phyloP scores from a whole-genome alignment of 2,888 invertebrate genomes.

The Chrysolina americana region DNA sequence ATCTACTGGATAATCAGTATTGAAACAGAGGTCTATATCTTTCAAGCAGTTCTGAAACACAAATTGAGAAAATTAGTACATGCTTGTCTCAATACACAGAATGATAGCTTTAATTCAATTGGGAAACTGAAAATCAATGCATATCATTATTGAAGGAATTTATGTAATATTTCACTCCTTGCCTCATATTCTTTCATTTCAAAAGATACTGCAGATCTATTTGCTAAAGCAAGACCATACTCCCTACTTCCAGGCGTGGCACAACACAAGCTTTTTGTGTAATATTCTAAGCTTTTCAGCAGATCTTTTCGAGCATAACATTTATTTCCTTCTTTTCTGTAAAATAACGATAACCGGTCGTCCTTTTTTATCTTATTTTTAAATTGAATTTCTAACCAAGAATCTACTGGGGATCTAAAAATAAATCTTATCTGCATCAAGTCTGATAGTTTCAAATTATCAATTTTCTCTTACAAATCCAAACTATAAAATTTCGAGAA shows the following conservation, averaged over 20 bases:
- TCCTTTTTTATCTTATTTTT: slow-evolving; percentile 63
- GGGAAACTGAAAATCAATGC: slow-evolving; percentile 4
- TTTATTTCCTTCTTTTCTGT: slow-evolving; percentile 73
- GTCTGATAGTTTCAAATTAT: slow-evolving; percentile 4
- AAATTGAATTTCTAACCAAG: slow-evolving; percentile 65
- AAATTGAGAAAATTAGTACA: neutral
- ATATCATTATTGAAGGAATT: neutral
- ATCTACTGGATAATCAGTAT: slow-evolving; percentile 75
- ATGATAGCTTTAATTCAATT: no score
- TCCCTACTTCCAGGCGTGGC: slow-evolving; percentile 73
- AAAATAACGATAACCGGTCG: slow-evolving; percentile 61
- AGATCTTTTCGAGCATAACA: slow-evolving; percentile 73
- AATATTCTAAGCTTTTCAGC: slow-evolving; percentile 73
- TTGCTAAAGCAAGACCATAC: slow-evolving; percentile 77
- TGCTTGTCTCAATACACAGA: no score
- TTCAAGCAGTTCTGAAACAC: slow-evolving; percentile 74
- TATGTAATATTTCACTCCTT: slow-evolving; percentile 34
- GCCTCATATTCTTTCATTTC: slow-evolving; percentile 76
- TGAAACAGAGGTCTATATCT: slow-evolving; percentile 76
- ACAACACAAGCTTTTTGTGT: slow-evolving; percentile 76
- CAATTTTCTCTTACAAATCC: slow-evolving; percentile 57
- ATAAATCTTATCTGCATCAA: slow-evolving; percentile 39
- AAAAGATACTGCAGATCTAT: slow-evolving; percentile 79
- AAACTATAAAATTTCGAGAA: slow-evolving; percentile 60
- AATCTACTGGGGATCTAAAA: slow-evolving; percentile 62